Conservation (phyloP, 2,797 vertebrate species). For the Sternotherus odoratus region DNA sequence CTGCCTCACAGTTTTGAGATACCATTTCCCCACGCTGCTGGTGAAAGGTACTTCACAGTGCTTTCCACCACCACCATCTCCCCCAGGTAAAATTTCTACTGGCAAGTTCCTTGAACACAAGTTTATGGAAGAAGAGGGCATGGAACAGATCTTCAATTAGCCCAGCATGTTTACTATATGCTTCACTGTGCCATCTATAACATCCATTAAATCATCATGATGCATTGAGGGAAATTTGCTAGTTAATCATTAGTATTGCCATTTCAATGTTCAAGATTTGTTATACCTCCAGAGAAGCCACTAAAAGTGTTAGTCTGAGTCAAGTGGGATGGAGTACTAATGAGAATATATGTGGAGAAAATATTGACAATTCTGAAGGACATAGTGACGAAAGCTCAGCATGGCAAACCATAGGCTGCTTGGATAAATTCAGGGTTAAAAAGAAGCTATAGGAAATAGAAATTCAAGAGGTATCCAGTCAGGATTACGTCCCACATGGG, state of each 20-base stretch:
- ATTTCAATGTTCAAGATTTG: neutral
- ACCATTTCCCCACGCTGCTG: neutral
- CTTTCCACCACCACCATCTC: neutral
- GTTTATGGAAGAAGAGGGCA: neutral
- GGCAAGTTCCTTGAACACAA: neutral
- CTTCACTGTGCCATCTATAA: neutral
- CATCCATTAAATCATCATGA: neutral
- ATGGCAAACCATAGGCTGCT: neutral
- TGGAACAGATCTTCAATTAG: neutral
- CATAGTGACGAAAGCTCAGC: rapidly evolving
- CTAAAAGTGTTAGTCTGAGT: neutral
- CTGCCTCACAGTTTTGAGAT: neutral
- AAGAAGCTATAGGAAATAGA: neutral
- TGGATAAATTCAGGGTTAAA: neutral
- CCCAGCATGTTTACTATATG: neutral
- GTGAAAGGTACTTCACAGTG: neutral
- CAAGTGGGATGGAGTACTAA: neutral
- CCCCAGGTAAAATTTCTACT: neutral
- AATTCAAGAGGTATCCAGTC: neutral
- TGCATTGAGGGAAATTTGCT: neutral
- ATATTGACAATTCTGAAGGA: neutral
- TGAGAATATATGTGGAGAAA: neutral
- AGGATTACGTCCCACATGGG: neutral
- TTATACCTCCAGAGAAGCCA: neutral
- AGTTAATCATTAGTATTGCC: neutral